phyloP scores from a whole-genome alignment of 2,888 invertebrate genomes.

The Sinelater perroti region DNA sequence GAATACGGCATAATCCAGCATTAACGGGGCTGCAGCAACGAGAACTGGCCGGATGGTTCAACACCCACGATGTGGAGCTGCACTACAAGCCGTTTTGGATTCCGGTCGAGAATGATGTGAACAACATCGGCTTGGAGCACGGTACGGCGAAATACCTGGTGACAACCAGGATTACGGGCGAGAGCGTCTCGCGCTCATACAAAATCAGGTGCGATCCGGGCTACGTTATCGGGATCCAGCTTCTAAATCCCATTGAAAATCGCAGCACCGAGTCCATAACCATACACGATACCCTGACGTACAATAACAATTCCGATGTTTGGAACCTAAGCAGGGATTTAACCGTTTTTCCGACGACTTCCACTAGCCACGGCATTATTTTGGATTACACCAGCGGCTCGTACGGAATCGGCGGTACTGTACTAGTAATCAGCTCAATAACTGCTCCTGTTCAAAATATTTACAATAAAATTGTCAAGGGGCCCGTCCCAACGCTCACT shows the following conservation, averaged over 20 bases:
- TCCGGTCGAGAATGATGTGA: conserved; percentile 68
- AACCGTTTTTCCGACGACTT: conserved; percentile 89
- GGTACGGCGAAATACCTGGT: conserved; percentile 84
- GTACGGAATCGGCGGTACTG: conserved; percentile 82
- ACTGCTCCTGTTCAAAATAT: conserved; percentile 77
- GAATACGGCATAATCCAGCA: conserved; percentile 92
- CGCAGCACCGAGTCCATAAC: conserved; percentile 85
- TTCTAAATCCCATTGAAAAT: conserved; percentile 90
- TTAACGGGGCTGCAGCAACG: conserved; percentile 84
- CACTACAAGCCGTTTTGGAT: conserved; percentile 78
- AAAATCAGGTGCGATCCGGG: conserved; percentile 79
- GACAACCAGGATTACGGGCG: conserved; percentile 71
- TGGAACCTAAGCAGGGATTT: conserved; percentile 87
- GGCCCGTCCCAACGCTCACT: conserved; percentile 80
- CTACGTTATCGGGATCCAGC: conserved; percentile 87
- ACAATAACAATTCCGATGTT: conserved; percentile 69
- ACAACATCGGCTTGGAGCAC: conserved; percentile 70
- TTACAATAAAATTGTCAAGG: conserved; percentile 76
- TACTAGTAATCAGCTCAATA: conserved; percentile 79
- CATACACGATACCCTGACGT: conserved; percentile 78
- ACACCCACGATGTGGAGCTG: conserved; percentile 74
- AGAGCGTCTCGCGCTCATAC: conserved; percentile 67
- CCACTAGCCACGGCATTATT: conserved; percentile 82
- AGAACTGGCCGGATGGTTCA: conserved; percentile 93
- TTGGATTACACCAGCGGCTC: conserved; percentile 82